A percentile compares a stretch with the other conserved stretches of the same genome.
Evolutionary conservation across 23 tunicate genomes (phyloP).

Genomic region (Corella eumyota): DNA sequence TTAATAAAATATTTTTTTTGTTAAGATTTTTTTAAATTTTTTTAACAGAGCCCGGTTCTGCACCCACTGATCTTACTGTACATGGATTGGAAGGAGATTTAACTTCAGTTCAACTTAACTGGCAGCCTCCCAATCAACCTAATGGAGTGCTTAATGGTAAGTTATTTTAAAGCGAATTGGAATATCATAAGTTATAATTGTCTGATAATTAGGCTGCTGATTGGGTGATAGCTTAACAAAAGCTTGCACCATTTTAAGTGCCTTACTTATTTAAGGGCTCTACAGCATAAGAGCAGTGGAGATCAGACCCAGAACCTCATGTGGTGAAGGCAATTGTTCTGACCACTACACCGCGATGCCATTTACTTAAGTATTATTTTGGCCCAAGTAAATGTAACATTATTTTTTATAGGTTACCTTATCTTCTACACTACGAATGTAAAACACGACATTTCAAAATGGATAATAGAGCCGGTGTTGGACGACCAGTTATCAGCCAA

Average conservation of each 20-base stretch:
- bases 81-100: slow-evolving; percentile 32
- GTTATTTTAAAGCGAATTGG: background rate
- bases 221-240: too few relatives aligned
- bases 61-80: slow-evolving; percentile 50
- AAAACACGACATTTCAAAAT: slow-evolving; percentile 15
- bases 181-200: too few relatives aligned
- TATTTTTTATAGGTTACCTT: slow-evolving; percentile 49
- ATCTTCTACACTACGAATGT: slow-evolving; percentile 48
- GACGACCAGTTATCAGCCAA: slow-evolving; percentile 30
- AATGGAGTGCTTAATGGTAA: slow-evolving; percentile 53
- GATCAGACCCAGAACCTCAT: too few relatives aligned
- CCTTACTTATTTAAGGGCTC: too few relatives aligned
- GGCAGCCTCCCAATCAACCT: slow-evolving; percentile 82
- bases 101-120: slow-evolving; percentile 44
- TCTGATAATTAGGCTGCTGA: too few relatives aligned
- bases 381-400: too few relatives aligned
- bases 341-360: too few relatives aligned
- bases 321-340: too few relatives aligned
- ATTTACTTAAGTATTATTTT: too few relatives aligned
- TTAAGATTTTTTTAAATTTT: background rate
- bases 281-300: background rate
- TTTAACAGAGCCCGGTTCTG: slow-evolving; percentile 32
- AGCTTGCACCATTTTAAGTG: too few relatives aligned
- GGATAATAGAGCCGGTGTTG: slow-evolving; percentile 60
- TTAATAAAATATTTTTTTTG: background rate